Conservation (phyloP, 2,797 vertebrate species). For the Propithecus deckenii region DNA sequence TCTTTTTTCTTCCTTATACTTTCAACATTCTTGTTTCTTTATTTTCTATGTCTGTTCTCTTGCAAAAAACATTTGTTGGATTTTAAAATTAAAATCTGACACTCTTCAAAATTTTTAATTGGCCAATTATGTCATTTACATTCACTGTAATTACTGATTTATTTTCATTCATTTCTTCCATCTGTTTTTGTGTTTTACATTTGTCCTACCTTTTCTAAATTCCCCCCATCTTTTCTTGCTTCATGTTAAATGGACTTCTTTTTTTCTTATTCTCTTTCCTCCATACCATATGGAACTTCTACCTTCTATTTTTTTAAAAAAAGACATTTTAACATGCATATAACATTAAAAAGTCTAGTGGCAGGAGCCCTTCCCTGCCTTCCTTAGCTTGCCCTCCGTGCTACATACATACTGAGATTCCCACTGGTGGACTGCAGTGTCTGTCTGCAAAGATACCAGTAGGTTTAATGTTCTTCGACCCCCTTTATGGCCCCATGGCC, state of each 20-base stretch:
- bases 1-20: background rate
- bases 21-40: background rate
- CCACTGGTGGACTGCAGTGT: background rate
- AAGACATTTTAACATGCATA: background rate
- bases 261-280: background rate
- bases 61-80: background rate
- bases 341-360: background rate
- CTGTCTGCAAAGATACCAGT: background rate
- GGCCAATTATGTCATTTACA: background rate
- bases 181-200: constrained; percentile 1
- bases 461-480: background rate
- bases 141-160: background rate
- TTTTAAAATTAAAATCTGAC: background rate
- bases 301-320: background rate
- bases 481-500: background rate
- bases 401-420: background rate
- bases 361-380: background rate
- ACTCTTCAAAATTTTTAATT: background rate
- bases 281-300: background rate
- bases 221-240: background rate
- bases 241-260: background rate
- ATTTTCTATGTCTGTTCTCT: background rate
- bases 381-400: background rate
- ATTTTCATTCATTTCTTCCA: background rate
- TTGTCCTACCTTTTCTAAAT: background rate